Percentiles rank a stretch among this genome's conserved stretches.
These are phyloP conservation scores for Polia nebulosa DNA, from an alignment of 2,888 invertebrate species.

Conservation along the genomic window DNA sequence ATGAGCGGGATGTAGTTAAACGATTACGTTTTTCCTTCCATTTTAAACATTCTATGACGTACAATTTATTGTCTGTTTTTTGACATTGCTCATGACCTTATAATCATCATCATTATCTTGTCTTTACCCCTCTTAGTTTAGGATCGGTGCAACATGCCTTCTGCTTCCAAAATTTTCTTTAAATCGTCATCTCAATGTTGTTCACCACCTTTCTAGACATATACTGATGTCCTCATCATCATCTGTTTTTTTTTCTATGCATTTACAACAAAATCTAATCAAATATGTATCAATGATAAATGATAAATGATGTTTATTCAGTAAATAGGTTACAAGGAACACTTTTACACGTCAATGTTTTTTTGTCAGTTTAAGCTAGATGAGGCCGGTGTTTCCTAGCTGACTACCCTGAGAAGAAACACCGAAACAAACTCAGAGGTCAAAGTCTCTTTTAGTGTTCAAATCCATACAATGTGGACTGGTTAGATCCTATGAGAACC, in stretches of 20 bases:
- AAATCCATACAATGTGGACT: too few relatives aligned
- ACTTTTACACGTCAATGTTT: too few relatives aligned
- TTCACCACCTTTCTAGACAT: background rate
- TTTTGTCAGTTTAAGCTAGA: too few relatives aligned
- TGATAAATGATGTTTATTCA: too few relatives aligned
- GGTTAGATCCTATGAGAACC: too few relatives aligned
- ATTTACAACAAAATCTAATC: too few relatives aligned
- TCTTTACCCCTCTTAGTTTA: background rate
- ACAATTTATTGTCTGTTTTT: background rate
- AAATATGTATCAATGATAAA: too few relatives aligned
- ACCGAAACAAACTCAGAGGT: too few relatives aligned
- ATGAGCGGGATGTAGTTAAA: conserved; percentile 26
- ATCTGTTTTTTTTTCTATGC: background rate
- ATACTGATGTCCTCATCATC: background rate
- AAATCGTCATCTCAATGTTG: background rate
- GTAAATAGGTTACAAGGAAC: too few relatives aligned
- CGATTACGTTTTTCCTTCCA: conserved; percentile 19
- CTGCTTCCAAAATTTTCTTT: background rate
- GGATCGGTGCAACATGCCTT: background rate
- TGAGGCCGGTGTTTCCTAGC: too few relatives aligned
- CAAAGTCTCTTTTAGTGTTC: too few relatives aligned
- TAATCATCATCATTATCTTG: background rate
- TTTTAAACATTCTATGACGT: background rate
- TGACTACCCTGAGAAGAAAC: too few relatives aligned
- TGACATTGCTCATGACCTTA: conserved; percentile 2